Base-by-base conservation (phyloP, 1,140 invertebrate genomes). In the Diorhabda elongata region DNA sequence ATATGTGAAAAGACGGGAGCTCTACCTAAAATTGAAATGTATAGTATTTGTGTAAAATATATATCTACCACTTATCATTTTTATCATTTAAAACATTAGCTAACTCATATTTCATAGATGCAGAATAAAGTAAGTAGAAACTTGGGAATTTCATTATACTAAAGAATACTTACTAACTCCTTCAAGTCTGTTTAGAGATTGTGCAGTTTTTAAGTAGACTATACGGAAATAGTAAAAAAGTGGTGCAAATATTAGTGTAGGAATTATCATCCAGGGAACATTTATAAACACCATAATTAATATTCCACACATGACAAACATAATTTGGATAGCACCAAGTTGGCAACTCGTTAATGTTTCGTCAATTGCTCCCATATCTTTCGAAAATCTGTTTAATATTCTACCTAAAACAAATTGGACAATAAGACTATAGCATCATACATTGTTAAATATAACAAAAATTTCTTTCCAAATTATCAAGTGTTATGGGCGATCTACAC, bases 141-240 rank as follows among this genome's bases (percentile, higher is more conserved):
- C 26, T 26, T 26, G 26, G 26, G 26, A 26, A 26, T 26, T 26
- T 26, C 26, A 26, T 26, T 26, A 26, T 26, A 26, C 26, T 26
- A 26, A 52, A 52, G 8, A 52, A 52, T 57, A 66, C 58, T 66
- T 69, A 59, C 71, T 84, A 9, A 87, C 87, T 77, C 92, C 92
- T 83, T 97, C 94, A n/a, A 96, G 79, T 64, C 93, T 83, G 80
- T 96, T 96, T 6, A 96, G 85, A 76, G 93, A 92, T 71, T 94
- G 87, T 0, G 93, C 93, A 0, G 92, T 92, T 59, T 87, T 87
- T 5, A 97, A 81, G 78, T 96, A 97, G 64, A 95, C 88, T 70
- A 87, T 85, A 11, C 94, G 82, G 11, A 94, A 85, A 66, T 86
- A 86, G 66, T 90, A 86, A 76, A 96, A 94, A 0, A 94, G 69